Conservation (phyloP, 2,888 invertebrate species). For the Nysson spinosus region DNA sequence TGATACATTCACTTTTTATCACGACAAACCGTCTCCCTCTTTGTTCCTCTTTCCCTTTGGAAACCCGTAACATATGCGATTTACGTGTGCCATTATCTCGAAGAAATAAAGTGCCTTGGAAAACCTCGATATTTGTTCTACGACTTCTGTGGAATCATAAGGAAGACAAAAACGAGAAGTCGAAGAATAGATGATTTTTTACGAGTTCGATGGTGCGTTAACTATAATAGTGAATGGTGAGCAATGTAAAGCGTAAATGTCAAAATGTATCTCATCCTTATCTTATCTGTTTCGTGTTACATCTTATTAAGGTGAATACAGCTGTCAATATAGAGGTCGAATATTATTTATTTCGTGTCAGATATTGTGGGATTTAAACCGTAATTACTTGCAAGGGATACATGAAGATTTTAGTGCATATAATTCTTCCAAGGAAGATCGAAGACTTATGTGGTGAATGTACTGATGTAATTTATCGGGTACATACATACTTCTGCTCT, state of each 20-base stretch:
- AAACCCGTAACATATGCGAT: constrained; percentile 38
- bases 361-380: too few species aligned
- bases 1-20: constrained; percentile 47
- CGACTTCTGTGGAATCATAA: neutral
- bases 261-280: too few species aligned
- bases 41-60: too few species aligned
- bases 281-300: constrained; percentile 7
- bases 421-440: too few species aligned
- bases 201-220: too few species aligned
- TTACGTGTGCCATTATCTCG: neutral
- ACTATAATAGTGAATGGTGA: too few species aligned
- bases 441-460: neutral
- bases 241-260: too few species aligned
- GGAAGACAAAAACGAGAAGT: neutral
- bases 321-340: constrained; percentile 21
- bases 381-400: too few species aligned
- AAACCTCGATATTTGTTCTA: neutral
- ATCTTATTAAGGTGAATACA: constrained; percentile 12
- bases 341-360: constrained; percentile 1
- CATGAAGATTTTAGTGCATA: too few species aligned
- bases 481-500: too few species aligned
- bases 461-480: neutral
- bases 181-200: too few species aligned
- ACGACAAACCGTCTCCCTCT: constrained; percentile 3
- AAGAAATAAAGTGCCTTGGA: neutral